Base-by-base conservation (phyloP, 2,113 vertebrate species). In the Ondatra zibethicus region DNA sequence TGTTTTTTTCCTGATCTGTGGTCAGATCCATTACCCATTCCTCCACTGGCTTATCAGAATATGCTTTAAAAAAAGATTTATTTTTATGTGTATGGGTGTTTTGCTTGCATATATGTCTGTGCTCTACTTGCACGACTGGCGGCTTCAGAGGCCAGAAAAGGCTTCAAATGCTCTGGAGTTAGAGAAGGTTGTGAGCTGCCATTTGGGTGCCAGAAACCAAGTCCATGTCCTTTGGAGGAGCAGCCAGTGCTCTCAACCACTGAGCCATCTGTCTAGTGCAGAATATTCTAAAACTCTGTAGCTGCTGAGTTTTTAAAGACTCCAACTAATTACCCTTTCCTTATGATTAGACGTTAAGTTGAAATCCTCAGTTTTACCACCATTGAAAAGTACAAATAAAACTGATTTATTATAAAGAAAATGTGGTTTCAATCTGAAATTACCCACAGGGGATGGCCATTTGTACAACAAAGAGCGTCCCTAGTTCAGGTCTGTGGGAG, bases 291-390 rank as follows among this genome's bases (percentile, higher is more conserved):
- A 97, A 92, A 88, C 97, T 73, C 61, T 29, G 10, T 90, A 93
- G 33, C 96, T 97, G 17, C 19, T 2, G 3, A 92, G 10, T 45
- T 97, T 94, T 97, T 96, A 98, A 97, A 78, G 95, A 96, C 96
- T 93, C 84, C 96, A 93, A 78, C 33, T 72, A 95, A 96, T 97
- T 97, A 96, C 65, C 75, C 47, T 93, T 98, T 93, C 95, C 81
- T 81, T 97, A 97, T 75, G 95, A 89, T 88, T n/a, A 47, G 10
- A 3, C 88, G 89, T 93, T 85, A 95, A 63, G 96, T 7, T 9
- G 16, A 92, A 87, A 92, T 7, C 91, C 96, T 95, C 70, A 25
- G 89, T 94, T 63, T 88, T 36, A 94, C 39, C 72, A 89, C 27
- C 91, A 89, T 55, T 91, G 96, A 96, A 97, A 88, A 88, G 39